These are phyloP conservation scores for Ctenoplectra terminalis DNA, from an alignment of 1,140 invertebrate genomes.

Conservation along the genomic window DNA sequence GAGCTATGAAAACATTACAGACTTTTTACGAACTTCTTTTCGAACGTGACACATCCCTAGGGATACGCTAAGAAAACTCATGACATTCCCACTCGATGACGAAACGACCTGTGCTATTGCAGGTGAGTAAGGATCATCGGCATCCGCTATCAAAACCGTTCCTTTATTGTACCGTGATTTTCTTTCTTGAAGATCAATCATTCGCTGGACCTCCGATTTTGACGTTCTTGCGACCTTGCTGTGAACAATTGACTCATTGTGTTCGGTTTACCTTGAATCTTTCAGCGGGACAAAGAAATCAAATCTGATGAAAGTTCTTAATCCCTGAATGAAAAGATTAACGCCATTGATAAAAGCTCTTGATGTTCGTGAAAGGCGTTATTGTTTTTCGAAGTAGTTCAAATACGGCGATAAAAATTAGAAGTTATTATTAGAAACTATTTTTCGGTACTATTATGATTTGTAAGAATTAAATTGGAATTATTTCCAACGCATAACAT, in stretches of 20 bases:
- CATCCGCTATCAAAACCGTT: conserved; percentile 65
- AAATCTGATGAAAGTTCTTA: background rate
- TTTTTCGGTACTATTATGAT: no score
- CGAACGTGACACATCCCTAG: background rate
- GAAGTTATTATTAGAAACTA: no score
- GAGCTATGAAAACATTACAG: conserved; percentile 35
- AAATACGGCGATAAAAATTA: no score
- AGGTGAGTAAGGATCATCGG: conserved; percentile 58
- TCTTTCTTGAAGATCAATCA: conserved; percentile 40
- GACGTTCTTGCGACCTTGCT: background rate
- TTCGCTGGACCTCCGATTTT: background rate
- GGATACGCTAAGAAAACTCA: conserved; percentile 34
- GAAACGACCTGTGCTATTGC: conserved; percentile 61
- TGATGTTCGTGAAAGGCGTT: background rate
- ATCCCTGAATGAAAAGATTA: background rate
- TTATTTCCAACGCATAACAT: no score
- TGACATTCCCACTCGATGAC: conserved; percentile 58
- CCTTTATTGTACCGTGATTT: conserved; percentile 42
- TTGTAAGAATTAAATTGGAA: no score
- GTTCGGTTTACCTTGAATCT: background rate
- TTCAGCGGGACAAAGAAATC: background rate
- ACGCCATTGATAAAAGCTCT: background rate
- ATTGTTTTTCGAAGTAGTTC: no score
- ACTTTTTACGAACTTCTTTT: background rate
- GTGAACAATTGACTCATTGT: conserved; percentile 13